Percentiles rank a stretch among this genome's conserved stretches.
Conservation (phyloP, 2,888 invertebrate genomes). For the Chloroclysta siterata region DNA sequence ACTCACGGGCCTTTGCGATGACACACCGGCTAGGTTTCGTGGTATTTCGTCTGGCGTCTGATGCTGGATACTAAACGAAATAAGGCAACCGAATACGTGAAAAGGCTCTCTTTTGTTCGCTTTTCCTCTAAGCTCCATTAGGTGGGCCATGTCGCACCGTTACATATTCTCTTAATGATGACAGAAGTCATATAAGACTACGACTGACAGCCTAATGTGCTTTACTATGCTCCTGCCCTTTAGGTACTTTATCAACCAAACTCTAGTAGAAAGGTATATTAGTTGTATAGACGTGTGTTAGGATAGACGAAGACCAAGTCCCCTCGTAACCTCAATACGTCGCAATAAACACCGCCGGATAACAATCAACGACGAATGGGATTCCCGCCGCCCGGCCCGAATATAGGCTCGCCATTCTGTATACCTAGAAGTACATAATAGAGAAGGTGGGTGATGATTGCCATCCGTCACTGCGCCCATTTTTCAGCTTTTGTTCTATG, state of each 20-base stretch:
- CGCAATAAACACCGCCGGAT: slow-evolving; percentile 39
- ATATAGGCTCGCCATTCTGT: slow-evolving; percentile 63
- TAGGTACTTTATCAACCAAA: slow-evolving; percentile 7
- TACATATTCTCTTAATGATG: background rate
- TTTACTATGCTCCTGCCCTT: too few species aligned
- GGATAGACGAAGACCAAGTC: slow-evolving; percentile 22
- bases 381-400: slow-evolving; percentile 46
- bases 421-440: background rate
- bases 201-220: too few species aligned
- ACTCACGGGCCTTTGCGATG: slow-evolving; percentile 31
- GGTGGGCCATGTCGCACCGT: too few species aligned
- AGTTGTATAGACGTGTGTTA: background rate
- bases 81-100: background rate
- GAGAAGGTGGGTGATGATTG: slow-evolving; percentile 1
- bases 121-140: background rate
- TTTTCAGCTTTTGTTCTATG: too few species aligned
- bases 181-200: too few species aligned
- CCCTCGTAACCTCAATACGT: slow-evolving; percentile 33
- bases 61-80: background rate
- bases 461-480: background rate
- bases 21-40: slow-evolving; percentile 23
- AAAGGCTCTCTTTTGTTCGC: too few species aligned
- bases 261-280: background rate
- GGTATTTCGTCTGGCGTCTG: slow-evolving; percentile 6
- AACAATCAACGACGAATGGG: slow-evolving; percentile 54